Conservation (phyloP, 1,140 invertebrate genomes). For the Dendroctonus ponderosae region DNA sequence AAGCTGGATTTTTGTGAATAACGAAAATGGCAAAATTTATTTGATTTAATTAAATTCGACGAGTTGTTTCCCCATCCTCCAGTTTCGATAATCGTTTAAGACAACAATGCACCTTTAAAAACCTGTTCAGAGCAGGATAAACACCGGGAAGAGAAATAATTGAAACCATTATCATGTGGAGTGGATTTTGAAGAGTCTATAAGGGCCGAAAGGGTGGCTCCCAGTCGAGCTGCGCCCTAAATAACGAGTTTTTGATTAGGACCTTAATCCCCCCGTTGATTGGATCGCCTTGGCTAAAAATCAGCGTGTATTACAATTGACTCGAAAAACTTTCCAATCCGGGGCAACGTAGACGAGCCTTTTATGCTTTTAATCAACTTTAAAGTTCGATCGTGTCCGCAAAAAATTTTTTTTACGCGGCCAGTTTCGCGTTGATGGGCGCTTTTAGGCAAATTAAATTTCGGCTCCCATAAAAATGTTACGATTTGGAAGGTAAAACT, state of each 20-base stretch:
- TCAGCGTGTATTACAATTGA: conserved; percentile 24
- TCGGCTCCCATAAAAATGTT: conserved; percentile 14
- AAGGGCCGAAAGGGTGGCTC: conserved; percentile 1
- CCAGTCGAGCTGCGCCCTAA: conserved; percentile 15
- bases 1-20: too few species aligned
- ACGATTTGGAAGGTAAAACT: conserved; percentile 24
- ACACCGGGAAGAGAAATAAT: conserved; percentile 7
- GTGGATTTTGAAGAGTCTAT: conserved; percentile 17
- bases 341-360: conserved; percentile 13
- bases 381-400: conserved; percentile 26
- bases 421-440: conserved; percentile 18
- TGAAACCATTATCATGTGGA: conserved; percentile 23
- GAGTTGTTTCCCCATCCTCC: too few species aligned
- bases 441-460: conserved; percentile 28
- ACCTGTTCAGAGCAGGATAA: too few species aligned
- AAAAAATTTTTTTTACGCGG: conserved; percentile 23
- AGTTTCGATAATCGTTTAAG: too few species aligned
- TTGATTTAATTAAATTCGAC: too few species aligned
- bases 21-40: too few species aligned
- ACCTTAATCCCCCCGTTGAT: conserved; percentile 22
- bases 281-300: conserved; percentile 28
- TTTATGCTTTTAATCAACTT: conserved; percentile 29
- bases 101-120: too few species aligned
- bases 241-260: conserved; percentile 29
- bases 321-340: conserved; percentile 14